Evolutionary conservation across 2,888 invertebrate genomes (phyloP), one percentile per base, ranked within the genome.

Genomic region (Prostheceraeus crozeri): DNA sequence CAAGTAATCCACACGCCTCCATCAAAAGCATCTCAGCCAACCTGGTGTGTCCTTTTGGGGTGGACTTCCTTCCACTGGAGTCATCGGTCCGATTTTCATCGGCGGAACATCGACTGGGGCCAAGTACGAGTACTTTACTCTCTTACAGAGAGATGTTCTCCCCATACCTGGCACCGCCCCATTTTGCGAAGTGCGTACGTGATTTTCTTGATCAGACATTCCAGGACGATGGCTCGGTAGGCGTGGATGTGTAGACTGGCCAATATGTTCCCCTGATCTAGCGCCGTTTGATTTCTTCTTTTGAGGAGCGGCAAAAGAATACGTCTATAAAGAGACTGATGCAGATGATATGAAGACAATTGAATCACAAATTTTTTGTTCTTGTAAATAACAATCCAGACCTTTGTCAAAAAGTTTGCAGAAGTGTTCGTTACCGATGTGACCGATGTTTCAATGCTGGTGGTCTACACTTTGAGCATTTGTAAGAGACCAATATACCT

Each of bases 201-300:
- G 6, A 10, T 19, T 40, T 14, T 40, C 45, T 6, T 40, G 45
- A 40, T 40, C 14, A 40, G 45, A 40, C 45, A 14, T 40, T 40
- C 45, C 45, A 40, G 45, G 14, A 40, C 14, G 45, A 23, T 40
- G 45, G 45, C 14, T 40, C 14, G 45, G 45, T 14, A 40, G 45
- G 21, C 45, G 14, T 10, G 45, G 45, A 14, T 40, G 6, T 40
- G 45, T 40, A 16, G 45, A 40, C 21, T 40, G 45, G 45, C 45
- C 14, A 40, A 14, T 14, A 8, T 16, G 14, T 40, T 40, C 45
- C 21, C 45, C 45, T 40, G 45, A 40, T 19, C 45, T 8, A 33
- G n/a, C 33, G 10, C 33, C 33, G 10, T 33, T 33, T 10, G 33
- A 33, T 33, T 33, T 33, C n/a, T 10, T 33, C 33, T 33, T 33